Percentiles rank a stretch among this genome's conserved stretches.
These are phyloP conservation scores for Acanthochromis polyacanthus DNA, from an alignment of 2,113 vertebrate genomes.

Conservation along the genomic window DNA sequence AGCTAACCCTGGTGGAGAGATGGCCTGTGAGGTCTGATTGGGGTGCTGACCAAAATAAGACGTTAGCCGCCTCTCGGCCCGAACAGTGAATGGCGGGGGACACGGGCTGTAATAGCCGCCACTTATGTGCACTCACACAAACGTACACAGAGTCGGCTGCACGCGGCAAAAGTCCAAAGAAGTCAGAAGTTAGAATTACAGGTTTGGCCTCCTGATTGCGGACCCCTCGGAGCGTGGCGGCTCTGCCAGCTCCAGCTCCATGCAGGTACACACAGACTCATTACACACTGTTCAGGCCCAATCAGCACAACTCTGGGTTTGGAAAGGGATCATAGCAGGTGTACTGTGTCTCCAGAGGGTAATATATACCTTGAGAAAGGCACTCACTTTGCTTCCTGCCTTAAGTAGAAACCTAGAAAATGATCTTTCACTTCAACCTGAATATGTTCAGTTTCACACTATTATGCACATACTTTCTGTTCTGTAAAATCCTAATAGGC, in stretches of 20 bases:
- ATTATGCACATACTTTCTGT: neutral
- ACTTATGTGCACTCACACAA: slow-evolving; percentile 44
- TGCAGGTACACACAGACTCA: slow-evolving; percentile 43
- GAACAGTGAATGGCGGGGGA: slow-evolving; percentile 33
- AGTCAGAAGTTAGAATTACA: slow-evolving; percentile 65
- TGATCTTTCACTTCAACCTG: neutral
- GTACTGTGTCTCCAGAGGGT: slow-evolving; percentile 24
- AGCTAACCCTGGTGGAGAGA: slow-evolving; percentile 42
- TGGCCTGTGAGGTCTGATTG: slow-evolving; percentile 68
- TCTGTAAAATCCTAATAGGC: neutral
- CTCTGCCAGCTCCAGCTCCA: slow-evolving; percentile 17
- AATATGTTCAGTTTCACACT: neutral
- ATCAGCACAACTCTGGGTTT: slow-evolving; percentile 58
- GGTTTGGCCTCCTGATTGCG: slow-evolving; percentile 70
- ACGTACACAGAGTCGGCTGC: slow-evolving; percentile 29
- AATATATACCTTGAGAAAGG: slow-evolving; percentile 31
- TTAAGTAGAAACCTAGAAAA: slow-evolving; percentile 28
- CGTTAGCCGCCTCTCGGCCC: slow-evolving; percentile 33
- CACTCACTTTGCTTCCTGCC: neutral
- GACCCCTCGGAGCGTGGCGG: slow-evolving; percentile 39
- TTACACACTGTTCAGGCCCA: slow-evolving; percentile 50
- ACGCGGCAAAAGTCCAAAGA: slow-evolving; percentile 29
- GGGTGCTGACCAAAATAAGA: slow-evolving; percentile 71
- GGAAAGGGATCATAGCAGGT: slow-evolving; percentile 39
- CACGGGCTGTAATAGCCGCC: slow-evolving; percentile 56